These are phyloP conservation scores for Brachyistius frenatus DNA, from an alignment of 2,113 vertebrate species.

Conservation along the genomic window DNA sequence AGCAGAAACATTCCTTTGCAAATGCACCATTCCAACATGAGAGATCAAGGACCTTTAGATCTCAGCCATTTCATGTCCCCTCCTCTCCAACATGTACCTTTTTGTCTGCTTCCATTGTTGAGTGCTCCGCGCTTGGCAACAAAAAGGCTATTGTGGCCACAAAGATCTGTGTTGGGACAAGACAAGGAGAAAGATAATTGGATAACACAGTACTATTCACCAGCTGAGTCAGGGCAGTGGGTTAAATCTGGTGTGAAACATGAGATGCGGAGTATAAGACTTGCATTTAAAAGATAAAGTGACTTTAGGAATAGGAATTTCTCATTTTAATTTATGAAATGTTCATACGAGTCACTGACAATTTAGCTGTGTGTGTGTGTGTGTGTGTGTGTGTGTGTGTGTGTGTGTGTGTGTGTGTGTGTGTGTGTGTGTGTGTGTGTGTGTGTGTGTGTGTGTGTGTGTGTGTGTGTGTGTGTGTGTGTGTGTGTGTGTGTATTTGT, in stretches of 20 bases:
- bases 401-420: too few relatives aligned
- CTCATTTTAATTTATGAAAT: background rate
- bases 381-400: conserved; percentile 10
- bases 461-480: too few relatives aligned
- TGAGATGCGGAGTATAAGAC: conserved; percentile 3
- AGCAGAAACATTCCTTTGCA: conserved; percentile 76
- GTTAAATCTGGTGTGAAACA: conserved; percentile 44
- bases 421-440: too few relatives aligned
- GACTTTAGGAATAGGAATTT: conserved; percentile 7
- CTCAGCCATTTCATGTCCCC: conserved; percentile 62
- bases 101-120: conserved; percentile 94
- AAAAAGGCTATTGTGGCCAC: conserved; percentile 98
- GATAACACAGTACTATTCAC: conserved; percentile 69
- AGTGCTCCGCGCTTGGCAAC: conserved; percentile 94
- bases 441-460: conserved; percentile 8
- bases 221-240: conserved; percentile 40
- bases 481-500: conserved; percentile 6
- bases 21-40: conserved; percentile 72
- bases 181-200: conserved; percentile 73
- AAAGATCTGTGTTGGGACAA: conserved; percentile 89
- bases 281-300: conserved; percentile 19
- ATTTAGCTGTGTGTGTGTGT: background rate
- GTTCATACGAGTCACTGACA: background rate
- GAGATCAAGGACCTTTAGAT: conserved; percentile 73
- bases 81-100: conserved; percentile 87